A percentile compares a stretch with the other conserved stretches of the same genome.
Evolutionary conservation across 2,113 vertebrate genomes (phyloP).

Genomic region (Onychostoma macrolepis): DNA sequence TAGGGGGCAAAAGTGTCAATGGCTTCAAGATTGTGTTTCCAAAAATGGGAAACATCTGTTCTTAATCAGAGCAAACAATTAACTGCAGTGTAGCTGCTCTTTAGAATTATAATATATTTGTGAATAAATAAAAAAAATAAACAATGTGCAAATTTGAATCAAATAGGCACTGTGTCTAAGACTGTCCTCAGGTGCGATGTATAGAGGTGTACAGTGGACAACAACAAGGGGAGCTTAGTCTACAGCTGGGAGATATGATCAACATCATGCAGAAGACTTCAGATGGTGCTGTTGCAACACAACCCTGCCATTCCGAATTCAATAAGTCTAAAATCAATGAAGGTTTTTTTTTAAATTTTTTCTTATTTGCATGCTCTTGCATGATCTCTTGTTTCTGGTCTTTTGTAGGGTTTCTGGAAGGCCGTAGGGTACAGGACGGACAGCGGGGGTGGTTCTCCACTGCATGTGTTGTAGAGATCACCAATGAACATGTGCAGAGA

Average conservation of each 20-base stretch:
- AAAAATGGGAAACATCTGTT: not conserved
- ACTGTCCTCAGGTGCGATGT: slow-evolving; percentile 51
- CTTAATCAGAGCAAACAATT: not conserved
- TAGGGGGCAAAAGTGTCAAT: slow-evolving; percentile 49
- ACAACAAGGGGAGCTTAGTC: slow-evolving; percentile 47
- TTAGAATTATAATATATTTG: not conserved
- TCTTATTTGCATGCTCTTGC: not conserved
- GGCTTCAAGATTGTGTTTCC: not conserved
- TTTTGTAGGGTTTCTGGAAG: slow-evolving; percentile 52
- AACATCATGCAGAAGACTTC: slow-evolving; percentile 51
- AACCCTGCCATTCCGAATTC: not conserved
- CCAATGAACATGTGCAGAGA: slow-evolving; percentile 55
- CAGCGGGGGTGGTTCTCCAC: slow-evolving; percentile 55
- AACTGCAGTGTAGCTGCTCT: not conserved
- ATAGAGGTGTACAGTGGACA: slow-evolving; percentile 35
- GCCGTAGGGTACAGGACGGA: slow-evolving; percentile 39
- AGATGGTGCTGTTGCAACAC: slow-evolving; percentile 18
- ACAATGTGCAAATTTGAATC: not conserved
- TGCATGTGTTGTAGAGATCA: slow-evolving; percentile 50
- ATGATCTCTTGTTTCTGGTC: not conserved
- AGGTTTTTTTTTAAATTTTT: not conserved
- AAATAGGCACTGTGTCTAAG: slow-evolving; percentile 24
- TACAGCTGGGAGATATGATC: slow-evolving; percentile 45
- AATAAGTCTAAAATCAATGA: not conserved
- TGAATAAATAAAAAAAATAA: not conserved